These are phyloP conservation scores for Anthopleura sola DNA, from an alignment of 64 coral and sea anemone genomes.

Conservation along the genomic window DNA sequence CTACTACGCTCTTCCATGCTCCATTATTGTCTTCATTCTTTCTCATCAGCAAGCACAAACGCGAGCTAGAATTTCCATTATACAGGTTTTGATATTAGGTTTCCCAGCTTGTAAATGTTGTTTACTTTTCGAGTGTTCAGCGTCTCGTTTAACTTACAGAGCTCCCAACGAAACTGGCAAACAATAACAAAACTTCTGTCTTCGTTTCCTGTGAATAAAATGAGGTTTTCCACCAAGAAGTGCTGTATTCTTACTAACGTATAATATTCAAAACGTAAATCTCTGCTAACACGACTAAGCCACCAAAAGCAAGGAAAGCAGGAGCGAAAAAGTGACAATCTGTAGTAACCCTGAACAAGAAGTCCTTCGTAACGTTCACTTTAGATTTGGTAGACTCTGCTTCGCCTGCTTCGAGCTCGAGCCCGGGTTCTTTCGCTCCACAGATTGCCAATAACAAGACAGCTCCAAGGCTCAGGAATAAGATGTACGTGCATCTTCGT, in stretches of 20 bases:
- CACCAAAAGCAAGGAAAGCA: slow-evolving; percentile 5
- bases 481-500: background rate
- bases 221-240: background rate
- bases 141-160: background rate
- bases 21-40: too few species aligned
- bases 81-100: too few species aligned
- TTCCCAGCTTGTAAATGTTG: too few species aligned
- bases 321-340: slow-evolving; percentile 5
- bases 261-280: background rate
- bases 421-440: background rate
- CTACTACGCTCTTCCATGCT: too few species aligned
- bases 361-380: background rate
- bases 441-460: background rate
- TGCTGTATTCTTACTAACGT: background rate
- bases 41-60: too few species aligned
- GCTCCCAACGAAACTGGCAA: background rate
- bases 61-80: too few species aligned
- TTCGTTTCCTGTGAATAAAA: background rate
- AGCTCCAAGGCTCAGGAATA: background rate
- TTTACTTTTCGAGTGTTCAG: background rate
- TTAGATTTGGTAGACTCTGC: background rate
- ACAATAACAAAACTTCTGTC: background rate
- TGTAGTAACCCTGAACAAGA: background rate
- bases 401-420: background rate
- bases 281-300: background rate